These are phyloP conservation scores for Leptestheria dahalacensis DNA, from an alignment of 1,140 invertebrate species.

Conservation along the genomic window DNA sequence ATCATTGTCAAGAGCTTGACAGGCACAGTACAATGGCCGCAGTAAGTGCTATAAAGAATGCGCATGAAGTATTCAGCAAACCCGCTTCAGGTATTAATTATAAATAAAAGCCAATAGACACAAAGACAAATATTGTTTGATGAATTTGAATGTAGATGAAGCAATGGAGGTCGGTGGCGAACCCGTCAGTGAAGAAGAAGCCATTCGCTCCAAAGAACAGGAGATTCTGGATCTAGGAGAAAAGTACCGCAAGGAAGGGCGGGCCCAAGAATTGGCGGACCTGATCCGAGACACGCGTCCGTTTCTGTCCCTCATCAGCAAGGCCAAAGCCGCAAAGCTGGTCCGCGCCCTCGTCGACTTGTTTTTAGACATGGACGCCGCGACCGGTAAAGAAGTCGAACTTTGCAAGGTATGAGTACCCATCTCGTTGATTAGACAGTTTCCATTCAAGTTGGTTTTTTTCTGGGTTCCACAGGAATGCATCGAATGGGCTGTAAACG, in stretches of 20 bases:
- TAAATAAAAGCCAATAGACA: too few relatives aligned
- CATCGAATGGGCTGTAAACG: conserved; percentile 98
- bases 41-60: not conserved
- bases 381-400: conserved; percentile 76
- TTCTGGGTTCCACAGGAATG: conserved; percentile 52
- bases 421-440: not conserved
- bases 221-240: conserved; percentile 76
- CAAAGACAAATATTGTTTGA: too few relatives aligned
- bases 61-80: not conserved
- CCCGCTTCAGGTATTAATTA: not conserved
- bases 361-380: conserved; percentile 90
- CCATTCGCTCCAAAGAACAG: conserved; percentile 73
- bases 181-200: conserved; percentile 62
- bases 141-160: too few relatives aligned
- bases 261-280: conserved; percentile 82
- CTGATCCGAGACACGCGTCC: conserved; percentile 86
- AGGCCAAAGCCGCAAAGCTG: conserved; percentile 96
- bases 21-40: not conserved
- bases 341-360: conserved; percentile 92
- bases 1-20: not conserved
- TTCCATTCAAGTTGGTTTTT: too few relatives aligned
- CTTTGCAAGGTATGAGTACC: conserved; percentile 32
- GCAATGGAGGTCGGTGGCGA: conserved; percentile 21
- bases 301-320: conserved; percentile 81
- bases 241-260: conserved; percentile 77